These are phyloP conservation scores for Knipowitschia caucasica DNA, from an alignment of 2,797 vertebrate genomes.

Conservation along the genomic window DNA sequence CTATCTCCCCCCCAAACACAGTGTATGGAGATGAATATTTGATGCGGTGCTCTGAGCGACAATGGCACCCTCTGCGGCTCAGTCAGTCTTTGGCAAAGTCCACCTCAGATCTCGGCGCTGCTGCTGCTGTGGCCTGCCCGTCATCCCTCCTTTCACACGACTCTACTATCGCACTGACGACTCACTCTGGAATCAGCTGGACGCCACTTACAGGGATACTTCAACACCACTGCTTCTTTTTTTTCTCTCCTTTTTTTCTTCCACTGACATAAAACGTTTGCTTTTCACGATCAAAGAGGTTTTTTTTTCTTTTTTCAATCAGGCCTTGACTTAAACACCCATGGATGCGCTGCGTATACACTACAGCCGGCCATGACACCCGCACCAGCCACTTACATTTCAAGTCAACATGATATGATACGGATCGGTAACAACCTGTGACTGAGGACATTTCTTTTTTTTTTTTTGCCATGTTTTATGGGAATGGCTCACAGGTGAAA, in stretches of 20 bases:
- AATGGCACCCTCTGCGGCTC: slow-evolving; percentile 38
- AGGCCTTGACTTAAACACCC: slow-evolving; percentile 1
- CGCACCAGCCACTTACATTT: not conserved
- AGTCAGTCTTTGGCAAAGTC: slow-evolving; percentile 20
- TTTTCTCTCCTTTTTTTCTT: no score
- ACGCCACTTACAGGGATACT: not conserved
- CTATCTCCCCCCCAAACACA: slow-evolving; percentile 30
- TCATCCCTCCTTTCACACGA: not conserved
- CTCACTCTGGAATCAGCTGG: not conserved
- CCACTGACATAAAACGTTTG: slow-evolving; percentile 14
- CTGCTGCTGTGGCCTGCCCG: slow-evolving; percentile 11
- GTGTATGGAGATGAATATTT: slow-evolving; percentile 58
- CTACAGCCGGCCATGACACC: no score
- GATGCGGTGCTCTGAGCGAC: slow-evolving; percentile 50
- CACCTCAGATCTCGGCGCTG: slow-evolving; percentile 40
- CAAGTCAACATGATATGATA: not conserved
- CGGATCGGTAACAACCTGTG: no score
- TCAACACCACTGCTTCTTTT: slow-evolving; percentile 8
- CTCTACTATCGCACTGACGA: slow-evolving; percentile 7
- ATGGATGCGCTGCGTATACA: not conserved
- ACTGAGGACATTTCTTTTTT: no score
- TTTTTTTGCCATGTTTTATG: no score
- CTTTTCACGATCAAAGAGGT: slow-evolving; percentile 30
- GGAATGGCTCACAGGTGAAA: no score
- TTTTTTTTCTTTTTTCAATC: no score